Evolutionary conservation across 2,113 vertebrate species (phyloP), one percentile per base, ranked within the genome.

Genomic region (Cephalopholis sonnerati): DNA sequence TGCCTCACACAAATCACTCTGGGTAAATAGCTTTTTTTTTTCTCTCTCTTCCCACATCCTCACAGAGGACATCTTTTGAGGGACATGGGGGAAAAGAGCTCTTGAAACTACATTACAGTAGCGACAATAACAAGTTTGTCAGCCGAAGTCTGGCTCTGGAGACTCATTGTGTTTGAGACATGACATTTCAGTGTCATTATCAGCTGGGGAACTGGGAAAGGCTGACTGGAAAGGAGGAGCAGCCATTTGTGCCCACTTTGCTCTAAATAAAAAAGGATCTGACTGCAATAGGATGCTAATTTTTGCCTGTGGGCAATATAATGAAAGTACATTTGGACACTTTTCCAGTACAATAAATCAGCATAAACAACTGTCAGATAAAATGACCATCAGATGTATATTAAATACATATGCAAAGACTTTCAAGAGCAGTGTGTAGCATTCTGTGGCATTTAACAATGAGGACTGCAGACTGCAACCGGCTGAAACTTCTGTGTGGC

Each of bases 131-230:
- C 62, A 77, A 15, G 59, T 85, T 80, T 86, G 81, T 86, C 74
- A 79, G 67, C 32, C 63, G 57, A 77, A 58, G 74, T 73, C 65
- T 83, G 74, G 27, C 54, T 84, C 69, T 57, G 62, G 84, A 89
- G 77, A 83, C 81, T 79, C 32, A 15, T 55, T 80, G 32, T 74
- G 32, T 61, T 25, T 44, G 54, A 78, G 76, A 85, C 27, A 11
- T 85, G 69, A 77, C 74, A 84, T 91, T 89, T 91, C n/a, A 80
- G 67, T 78, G 32, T 79, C 61, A 61, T 71, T 67, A 41, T 79
- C 74, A 44, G 71, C 66, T 54, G 50, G 67, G 46, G 62, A 79
- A 58, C 36, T 18, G 25, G 70, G 68, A 24, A 3, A 18, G n/a
- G 27, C 57, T 63, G 85, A 76, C 57, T 62, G 16, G 32, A 61